These are phyloP conservation scores for Sebastes taczanowskii DNA, from an alignment of 2,797 vertebrate species.

Conservation along the genomic window DNA sequence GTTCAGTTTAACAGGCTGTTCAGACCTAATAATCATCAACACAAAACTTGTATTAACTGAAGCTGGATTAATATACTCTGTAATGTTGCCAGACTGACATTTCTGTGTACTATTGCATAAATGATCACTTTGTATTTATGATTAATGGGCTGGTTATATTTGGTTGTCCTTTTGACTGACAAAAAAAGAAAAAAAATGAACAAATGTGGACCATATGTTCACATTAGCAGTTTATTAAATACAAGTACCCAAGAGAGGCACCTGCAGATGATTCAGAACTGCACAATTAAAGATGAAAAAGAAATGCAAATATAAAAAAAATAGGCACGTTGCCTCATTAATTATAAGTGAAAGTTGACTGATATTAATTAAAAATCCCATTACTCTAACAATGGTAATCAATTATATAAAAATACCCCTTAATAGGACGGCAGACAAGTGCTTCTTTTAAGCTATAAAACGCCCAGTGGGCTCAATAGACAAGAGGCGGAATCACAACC, in stretches of 20 bases:
- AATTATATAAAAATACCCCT: conserved; percentile 70
- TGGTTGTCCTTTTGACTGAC: conserved; percentile 23
- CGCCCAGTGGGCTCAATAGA: conserved; percentile 20
- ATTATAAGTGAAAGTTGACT: conserved; percentile 66
- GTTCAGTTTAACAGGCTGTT: background rate
- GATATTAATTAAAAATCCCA: conserved; percentile 82
- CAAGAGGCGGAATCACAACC: conserved; percentile 23
- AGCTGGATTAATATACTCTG: background rate
- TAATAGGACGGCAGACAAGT: conserved; percentile 52
- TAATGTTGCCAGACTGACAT: background rate
- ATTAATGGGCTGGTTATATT: conserved; percentile 31
- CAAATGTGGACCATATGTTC: background rate
- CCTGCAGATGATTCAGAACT: conserved; percentile 48
- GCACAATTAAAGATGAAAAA: conserved; percentile 60
- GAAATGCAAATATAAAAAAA: conserved; percentile 59
- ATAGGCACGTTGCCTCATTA: conserved; percentile 58
- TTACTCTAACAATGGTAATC: conserved; percentile 79
- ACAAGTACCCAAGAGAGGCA: conserved; percentile 38
- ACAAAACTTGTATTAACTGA: background rate
- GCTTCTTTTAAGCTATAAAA: conserved; percentile 55
- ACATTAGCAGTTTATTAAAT: conserved; percentile 42
- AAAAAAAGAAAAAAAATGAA: background rate
- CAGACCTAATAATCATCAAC: background rate
- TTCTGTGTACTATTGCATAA: conserved; percentile 15
- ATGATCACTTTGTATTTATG: conserved; percentile 25